These are phyloP conservation scores for Lampris megalopsis DNA, from an alignment of 2,113 vertebrate species.

Conservation along the genomic window DNA sequence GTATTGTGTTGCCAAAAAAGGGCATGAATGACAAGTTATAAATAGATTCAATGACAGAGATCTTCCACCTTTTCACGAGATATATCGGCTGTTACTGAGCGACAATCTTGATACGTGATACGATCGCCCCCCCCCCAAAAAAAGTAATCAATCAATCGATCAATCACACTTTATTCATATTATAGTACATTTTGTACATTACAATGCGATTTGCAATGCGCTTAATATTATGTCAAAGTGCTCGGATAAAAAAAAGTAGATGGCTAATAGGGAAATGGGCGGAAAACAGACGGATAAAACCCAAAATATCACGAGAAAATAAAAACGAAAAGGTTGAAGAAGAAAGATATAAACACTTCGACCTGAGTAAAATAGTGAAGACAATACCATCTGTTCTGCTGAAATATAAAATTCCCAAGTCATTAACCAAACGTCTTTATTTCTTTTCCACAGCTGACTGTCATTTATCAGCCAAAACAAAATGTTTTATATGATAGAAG, in stretches of 20 bases:
- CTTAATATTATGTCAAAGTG: no score
- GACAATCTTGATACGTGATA: slow-evolving; percentile 36
- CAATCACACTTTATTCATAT: no score
- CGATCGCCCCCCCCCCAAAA: background rate
- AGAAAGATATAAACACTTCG: no score
- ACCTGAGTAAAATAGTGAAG: no score
- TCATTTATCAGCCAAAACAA: slow-evolving; percentile 42
- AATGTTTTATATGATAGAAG: background rate
- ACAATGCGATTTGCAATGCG: no score
- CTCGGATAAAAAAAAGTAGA: no score
- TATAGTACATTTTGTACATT: no score
- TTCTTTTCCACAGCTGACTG: slow-evolving; percentile 68
- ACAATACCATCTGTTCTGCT: slow-evolving; percentile 16
- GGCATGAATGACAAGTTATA: background rate
- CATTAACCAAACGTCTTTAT: slow-evolving; percentile 45
- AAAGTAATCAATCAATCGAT: no score
- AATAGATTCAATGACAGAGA: background rate
- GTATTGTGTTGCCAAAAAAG: no score
- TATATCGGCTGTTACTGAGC: slow-evolving; percentile 26
- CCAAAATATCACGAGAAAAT: background rate
- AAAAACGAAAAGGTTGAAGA: no score
- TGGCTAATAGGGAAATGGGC: no score
- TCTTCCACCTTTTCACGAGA: slow-evolving; percentile 22
- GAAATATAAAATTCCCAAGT: slow-evolving; percentile 39
- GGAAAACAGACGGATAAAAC: no score